Evolutionary conservation across 2,888 invertebrate species (phyloP), one percentile per base, ranked within the genome.

Genomic region (Taenaris catops): DNA sequence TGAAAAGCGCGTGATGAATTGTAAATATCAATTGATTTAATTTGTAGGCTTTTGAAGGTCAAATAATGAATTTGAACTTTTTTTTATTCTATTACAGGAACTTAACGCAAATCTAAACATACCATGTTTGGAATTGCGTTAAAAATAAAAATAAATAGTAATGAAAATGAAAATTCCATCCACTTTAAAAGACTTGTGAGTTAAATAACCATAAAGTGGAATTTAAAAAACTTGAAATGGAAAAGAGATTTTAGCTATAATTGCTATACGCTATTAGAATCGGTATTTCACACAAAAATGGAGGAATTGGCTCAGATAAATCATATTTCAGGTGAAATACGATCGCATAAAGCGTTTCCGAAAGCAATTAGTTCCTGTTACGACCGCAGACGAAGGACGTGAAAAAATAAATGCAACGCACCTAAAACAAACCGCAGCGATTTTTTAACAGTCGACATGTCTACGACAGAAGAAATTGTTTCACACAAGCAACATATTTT

Each of bases 301-400:
- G 51, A 55, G 60, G 55, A 59, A 58, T 44, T 40, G 37, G 40
- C 24, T 14, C 42, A 52, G 48, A 70, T 80, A 80, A 83, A 81
- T 83, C 80, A 83, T 78, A 46, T 75, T 78, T 71, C 78, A 78
- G 71, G 79, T 84, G 79, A 83, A 75, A 79, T 84, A 84, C 72
- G 79, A 73, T 72, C 83, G 62, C 76, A 81, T 83, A 80, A 81
- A 83, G 63, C 79, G 73, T 79, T 84, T 83, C 83, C 83, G 75
- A 81, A 81, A 81, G 72, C 83, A 84, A 84, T 84, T 84, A 84
- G 80, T 78, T 73, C 61, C 65, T 71, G 75, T 79, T 73, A 75
- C 76, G 78, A 70, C 72, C 79, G 61, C 69, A 64, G 63, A 65
- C 68, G 68, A 63, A 67, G 64, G 59, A 62, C 53, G 52, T 51